Evolutionary conservation across 2,888 invertebrate species (phyloP).

Genomic region (Acanthosepion esculentum): DNA sequence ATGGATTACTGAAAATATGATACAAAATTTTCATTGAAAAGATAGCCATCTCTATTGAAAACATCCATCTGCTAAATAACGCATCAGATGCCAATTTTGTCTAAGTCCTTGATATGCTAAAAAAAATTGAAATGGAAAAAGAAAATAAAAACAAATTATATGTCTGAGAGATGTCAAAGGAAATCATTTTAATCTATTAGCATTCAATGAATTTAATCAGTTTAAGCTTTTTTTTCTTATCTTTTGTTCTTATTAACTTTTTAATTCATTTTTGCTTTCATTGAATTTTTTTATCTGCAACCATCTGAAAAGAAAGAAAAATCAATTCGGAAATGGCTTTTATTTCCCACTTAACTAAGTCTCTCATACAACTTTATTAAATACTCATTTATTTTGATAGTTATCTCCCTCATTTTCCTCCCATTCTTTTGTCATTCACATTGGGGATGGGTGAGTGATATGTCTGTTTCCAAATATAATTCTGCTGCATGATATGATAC

Average conservation of each 20-base stretch:
- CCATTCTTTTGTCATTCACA: not conserved
- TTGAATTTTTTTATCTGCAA: not conserved
- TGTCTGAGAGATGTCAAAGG: not conserved
- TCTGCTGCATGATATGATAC: not conserved
- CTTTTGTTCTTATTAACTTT: not conserved
- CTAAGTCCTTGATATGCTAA: not conserved
- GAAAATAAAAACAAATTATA: not conserved
- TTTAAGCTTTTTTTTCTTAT: conserved; percentile 25
- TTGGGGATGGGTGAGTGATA: not conserved
- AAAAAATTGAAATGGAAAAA: not conserved
- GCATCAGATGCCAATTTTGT: not conserved
- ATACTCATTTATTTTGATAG: conserved; percentile 20
- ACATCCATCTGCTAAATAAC: conserved; percentile 9
- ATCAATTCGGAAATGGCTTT: not conserved
- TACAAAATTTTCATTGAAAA: conserved; percentile 6
- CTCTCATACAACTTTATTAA: not conserved
- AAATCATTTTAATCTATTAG: conserved; percentile 10
- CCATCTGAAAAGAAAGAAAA: conserved; percentile 18
- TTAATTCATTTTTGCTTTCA: not conserved
- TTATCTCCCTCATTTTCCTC: not conserved
- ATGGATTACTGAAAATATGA: not conserved
- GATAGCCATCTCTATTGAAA: not conserved
- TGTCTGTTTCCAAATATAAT: not conserved
- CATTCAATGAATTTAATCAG: conserved; percentile 21
- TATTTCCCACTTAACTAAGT: conserved; percentile 12